Percentiles rank a stretch among this genome's conserved stretches.
Conservation (phyloP, 2,888 invertebrate genomes). For the Pyrrhia umbra region DNA sequence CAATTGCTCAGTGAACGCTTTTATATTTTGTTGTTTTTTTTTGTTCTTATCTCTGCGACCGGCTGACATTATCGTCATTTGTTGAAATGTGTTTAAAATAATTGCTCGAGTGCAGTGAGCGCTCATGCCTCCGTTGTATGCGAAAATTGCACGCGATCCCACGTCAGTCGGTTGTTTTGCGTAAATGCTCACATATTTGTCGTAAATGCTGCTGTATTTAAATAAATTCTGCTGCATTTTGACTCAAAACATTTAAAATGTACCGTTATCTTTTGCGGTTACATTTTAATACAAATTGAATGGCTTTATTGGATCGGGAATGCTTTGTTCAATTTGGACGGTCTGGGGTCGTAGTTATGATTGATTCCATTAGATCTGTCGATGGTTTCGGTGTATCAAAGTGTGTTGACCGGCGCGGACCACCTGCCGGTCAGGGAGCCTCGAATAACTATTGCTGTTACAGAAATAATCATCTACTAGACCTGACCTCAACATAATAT, state of each 20-base stretch:
- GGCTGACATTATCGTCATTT: slow-evolving; percentile 89
- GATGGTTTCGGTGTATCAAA: slow-evolving; percentile 86
- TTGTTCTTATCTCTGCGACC: slow-evolving; percentile 80
- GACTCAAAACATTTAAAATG: slow-evolving; percentile 65
- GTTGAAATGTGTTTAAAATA: slow-evolving; percentile 90
- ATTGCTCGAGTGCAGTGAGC: slow-evolving; percentile 85
- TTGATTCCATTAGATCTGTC: slow-evolving; percentile 86
- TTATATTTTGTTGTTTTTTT: slow-evolving; percentile 76
- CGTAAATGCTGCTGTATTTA: slow-evolving; percentile 80
- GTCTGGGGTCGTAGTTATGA: slow-evolving; percentile 81
- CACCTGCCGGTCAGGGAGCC: slow-evolving; percentile 82
- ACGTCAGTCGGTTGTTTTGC: slow-evolving; percentile 77
- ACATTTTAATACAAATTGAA: slow-evolving; percentile 54
- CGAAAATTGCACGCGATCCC: slow-evolving; percentile 87
- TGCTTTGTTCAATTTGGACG: slow-evolving; percentile 52
- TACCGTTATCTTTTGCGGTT: slow-evolving; percentile 73
- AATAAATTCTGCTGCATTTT: slow-evolving; percentile 72
- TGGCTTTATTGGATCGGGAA: slow-evolving; percentile 51
- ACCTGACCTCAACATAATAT: slow-evolving; percentile 58
- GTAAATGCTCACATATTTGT: slow-evolving; percentile 89
- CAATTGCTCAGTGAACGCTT: slow-evolving; percentile 78
- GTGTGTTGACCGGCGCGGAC: slow-evolving; percentile 84
- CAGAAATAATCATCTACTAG: slow-evolving; percentile 68
- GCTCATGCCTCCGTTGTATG: slow-evolving; percentile 83
- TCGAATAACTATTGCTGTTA: slow-evolving; percentile 69